Evolutionary conservation across 2,113 vertebrate genomes (phyloP).

Genomic region (Tenebrosternarchus preto): DNA sequence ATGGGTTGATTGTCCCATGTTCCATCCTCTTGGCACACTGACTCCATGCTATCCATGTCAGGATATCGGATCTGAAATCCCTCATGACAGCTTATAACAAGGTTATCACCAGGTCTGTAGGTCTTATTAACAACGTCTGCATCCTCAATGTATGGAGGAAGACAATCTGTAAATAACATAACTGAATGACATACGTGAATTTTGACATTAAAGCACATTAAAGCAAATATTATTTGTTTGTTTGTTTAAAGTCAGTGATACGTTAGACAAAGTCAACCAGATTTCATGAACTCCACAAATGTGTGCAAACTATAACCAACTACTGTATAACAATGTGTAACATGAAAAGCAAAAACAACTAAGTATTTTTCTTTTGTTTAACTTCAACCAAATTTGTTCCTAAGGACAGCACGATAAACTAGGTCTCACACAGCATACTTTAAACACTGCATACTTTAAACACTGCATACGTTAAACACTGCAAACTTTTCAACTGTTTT

Average conservation of each 20-base stretch:
- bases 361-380: no score
- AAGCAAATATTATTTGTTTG: neutral
- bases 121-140: constrained; percentile 82
- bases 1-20: constrained; percentile 83
- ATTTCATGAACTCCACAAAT: neutral
- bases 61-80: constrained; percentile 84
- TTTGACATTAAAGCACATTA: no score
- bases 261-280: neutral
- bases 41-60: constrained; percentile 79
- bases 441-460: no score
- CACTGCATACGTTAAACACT: no score
- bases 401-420: no score
- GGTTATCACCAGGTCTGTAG: constrained; percentile 78
- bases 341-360: no score
- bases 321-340: no score
- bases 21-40: constrained; percentile 79
- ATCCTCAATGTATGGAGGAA: constrained; percentile 80
- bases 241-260: no score
- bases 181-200: neutral
- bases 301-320: no score
- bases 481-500: no score
- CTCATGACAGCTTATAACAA: constrained; percentile 80
- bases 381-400: no score
- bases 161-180: constrained; percentile 74
- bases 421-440: no score